Percentiles rank a stretch among this genome's conserved stretches.
These are phyloP conservation scores for Ptychochromis oligacanthus DNA, from an alignment of 2,113 vertebrate species.

Conservation along the genomic window DNA sequence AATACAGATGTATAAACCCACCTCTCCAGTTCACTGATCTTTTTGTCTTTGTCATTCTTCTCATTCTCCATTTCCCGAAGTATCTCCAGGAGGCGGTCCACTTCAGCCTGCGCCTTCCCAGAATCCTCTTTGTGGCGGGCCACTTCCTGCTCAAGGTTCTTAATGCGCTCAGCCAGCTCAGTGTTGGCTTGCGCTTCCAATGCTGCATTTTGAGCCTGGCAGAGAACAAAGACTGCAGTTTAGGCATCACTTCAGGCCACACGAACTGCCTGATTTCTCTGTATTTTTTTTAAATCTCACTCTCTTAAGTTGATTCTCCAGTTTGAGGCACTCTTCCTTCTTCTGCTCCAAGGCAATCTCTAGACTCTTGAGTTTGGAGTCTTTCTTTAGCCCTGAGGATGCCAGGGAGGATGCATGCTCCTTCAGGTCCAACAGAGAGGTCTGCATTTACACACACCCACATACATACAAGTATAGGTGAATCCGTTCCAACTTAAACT, in stretches of 20 bases:
- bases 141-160: constrained; percentile 89
- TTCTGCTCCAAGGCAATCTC: constrained; percentile 82
- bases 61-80: constrained; percentile 98
- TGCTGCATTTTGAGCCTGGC: constrained; percentile 89
- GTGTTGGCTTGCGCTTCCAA: constrained; percentile 91
- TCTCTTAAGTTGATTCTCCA: constrained; percentile 83
- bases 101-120: constrained; percentile 93
- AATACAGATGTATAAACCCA: constrained; percentile 59
- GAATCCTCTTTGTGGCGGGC: constrained; percentile 88
- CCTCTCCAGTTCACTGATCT: constrained; percentile 96
- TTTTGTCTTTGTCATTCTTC: constrained; percentile 99
- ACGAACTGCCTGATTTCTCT: not conserved
- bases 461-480: not conserved
- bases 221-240: not conserved
- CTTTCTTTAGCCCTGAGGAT: constrained; percentile 96
- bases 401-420: constrained; percentile 97
- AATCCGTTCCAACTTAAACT: not conserved
- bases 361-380: constrained; percentile 86
- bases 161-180: constrained; percentile 88
- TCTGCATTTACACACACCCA: constrained; percentile 64
- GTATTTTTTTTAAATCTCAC: constrained; percentile 49
- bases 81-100: constrained; percentile 96
- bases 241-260: not conserved
- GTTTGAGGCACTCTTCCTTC: constrained; percentile 80
- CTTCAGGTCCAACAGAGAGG: constrained; percentile 94